Evolutionary conservation across 2,113 vertebrate species (phyloP).

Genomic region (Coracopsis vasa): DNA sequence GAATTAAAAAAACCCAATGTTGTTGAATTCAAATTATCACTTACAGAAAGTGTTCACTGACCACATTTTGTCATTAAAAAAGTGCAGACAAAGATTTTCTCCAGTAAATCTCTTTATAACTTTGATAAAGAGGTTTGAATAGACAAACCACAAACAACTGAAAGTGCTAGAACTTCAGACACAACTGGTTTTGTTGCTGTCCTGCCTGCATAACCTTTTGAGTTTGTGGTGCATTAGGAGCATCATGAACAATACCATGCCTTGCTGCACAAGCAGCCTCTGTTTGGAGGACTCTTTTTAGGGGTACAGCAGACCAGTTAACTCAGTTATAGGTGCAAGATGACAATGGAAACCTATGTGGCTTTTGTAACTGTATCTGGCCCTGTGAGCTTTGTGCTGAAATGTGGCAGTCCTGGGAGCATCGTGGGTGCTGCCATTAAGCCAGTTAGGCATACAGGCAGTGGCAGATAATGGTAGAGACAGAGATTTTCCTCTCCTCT

Average conservation of each 20-base stretch:
- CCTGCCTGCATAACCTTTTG: not conserved
- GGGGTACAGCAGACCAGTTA: not conserved
- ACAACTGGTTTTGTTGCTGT: not conserved
- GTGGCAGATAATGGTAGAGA: not conserved
- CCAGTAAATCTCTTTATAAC: not conserved
- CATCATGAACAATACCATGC: rapidly evolving
- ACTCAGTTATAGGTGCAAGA: not conserved
- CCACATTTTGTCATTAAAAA: not conserved
- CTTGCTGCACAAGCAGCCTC: not conserved
- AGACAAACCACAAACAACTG: not conserved
- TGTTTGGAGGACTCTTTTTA: not conserved
- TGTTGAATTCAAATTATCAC: not conserved
- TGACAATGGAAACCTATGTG: not conserved
- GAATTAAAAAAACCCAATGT: not conserved
- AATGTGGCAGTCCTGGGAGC: not conserved
- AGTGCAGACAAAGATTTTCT: not conserved
- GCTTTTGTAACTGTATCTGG: not conserved
- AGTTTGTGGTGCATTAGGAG: rapidly evolving
- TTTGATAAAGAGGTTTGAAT: not conserved
- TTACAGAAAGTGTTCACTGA: not conserved
- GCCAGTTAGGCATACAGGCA: not conserved
- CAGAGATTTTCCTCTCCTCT: not conserved
- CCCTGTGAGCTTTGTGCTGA: not conserved
- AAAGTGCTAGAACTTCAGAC: not conserved
- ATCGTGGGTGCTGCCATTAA: not conserved